Percentiles rank a stretch among this genome's conserved stretches.
phyloP scores from a whole-genome alignment of 2,888 invertebrate species.

The Mamestra brassicae region DNA sequence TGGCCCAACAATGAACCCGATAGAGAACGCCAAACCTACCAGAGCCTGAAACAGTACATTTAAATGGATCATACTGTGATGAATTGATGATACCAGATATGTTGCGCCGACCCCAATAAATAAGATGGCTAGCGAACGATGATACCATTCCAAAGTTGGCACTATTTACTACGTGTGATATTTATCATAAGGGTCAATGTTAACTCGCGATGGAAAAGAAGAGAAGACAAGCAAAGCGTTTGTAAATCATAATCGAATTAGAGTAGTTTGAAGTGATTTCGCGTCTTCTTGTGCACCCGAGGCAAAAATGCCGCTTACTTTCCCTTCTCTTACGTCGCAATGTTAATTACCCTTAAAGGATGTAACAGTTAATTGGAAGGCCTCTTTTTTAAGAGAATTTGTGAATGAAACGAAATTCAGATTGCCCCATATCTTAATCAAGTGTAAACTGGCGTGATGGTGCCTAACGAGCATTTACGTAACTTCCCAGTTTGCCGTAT shows the following conservation, averaged over 20 bases:
- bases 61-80: not conserved
- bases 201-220: not conserved
- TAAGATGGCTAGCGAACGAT: not conserved
- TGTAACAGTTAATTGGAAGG: not conserved
- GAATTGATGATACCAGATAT: not conserved
- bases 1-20: constrained; percentile 99
- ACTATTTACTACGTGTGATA: no score
- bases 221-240: not conserved
- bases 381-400: not conserved
- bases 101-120: not conserved
- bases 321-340: not conserved
- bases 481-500: constrained; percentile 8
- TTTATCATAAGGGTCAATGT: no score
- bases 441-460: not conserved
- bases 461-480: not conserved
- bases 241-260: not conserved
- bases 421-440: not conserved
- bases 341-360: not conserved
- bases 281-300: not conserved
- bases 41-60: constrained; percentile 93
- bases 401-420: not conserved
- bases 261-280: no score
- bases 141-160: not conserved
- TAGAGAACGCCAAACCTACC: constrained; percentile 98
- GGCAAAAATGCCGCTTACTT: not conserved